Conservation (phyloP, 2,113 vertebrate species). For the Neolamprologus sp. region DNA sequence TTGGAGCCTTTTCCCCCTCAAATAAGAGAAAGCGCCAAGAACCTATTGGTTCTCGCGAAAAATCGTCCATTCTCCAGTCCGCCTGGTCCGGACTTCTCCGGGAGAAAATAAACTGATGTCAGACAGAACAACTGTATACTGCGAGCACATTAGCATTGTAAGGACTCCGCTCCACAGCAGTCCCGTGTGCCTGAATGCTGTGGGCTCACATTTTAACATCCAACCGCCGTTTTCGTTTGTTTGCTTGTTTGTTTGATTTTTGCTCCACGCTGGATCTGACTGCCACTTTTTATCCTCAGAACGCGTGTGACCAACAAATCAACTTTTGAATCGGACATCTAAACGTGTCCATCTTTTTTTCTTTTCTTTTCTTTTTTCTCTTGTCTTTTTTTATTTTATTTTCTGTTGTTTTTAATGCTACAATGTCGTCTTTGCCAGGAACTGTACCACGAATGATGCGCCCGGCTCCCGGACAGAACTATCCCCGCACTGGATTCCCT, state of each 20-base stretch:
- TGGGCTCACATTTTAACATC: background rate
- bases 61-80: constrained; percentile 32
- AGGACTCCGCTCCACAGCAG: background rate
- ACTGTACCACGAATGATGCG: constrained; percentile 91
- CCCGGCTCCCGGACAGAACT: constrained; percentile 87
- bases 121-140: background rate
- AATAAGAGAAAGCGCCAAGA: constrained; percentile 74
- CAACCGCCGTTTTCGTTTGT: background rate
- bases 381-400: background rate
- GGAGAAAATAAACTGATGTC: background rate
- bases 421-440: constrained; percentile 77
- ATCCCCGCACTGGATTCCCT: constrained; percentile 88
- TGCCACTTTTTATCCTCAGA: background rate
- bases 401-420: constrained; percentile 3
- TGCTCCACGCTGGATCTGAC: background rate
- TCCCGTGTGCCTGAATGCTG: background rate
- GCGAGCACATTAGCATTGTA: background rate
- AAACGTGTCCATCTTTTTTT: background rate
- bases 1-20: constrained; percentile 64
- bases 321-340: constrained; percentile 11
- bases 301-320: background rate
- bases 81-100: constrained; percentile 52
- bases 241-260: background rate
- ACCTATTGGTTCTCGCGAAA: constrained; percentile 71
- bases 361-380: background rate